Evolutionary conservation across 2,113 vertebrate genomes (phyloP).

Genomic region (Petromus typicus): DNA sequence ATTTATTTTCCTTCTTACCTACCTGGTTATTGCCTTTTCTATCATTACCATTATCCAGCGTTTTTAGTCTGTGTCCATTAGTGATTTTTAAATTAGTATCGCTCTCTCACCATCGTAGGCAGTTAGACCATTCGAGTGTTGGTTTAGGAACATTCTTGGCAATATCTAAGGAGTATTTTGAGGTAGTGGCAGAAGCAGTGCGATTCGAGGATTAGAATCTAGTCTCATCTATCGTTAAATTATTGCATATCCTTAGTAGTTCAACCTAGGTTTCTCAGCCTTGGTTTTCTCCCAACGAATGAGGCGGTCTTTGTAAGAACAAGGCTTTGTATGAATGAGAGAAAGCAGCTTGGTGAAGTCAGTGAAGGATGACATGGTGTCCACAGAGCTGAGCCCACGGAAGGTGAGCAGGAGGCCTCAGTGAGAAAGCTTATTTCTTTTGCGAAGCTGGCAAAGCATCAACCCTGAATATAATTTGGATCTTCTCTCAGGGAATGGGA

Average conservation of each 20-base stretch:
- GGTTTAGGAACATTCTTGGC: not conserved
- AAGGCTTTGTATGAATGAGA: not conserved
- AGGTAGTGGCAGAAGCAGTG: not conserved
- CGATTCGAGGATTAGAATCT: not conserved
- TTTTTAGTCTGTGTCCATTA: not conserved
- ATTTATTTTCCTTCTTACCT: not conserved
- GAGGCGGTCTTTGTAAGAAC: not conserved
- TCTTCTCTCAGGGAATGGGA: not conserved
- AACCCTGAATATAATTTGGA: not conserved
- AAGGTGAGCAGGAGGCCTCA: not conserved
- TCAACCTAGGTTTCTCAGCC: not conserved
- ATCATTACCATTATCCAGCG: not conserved
- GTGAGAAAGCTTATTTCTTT: not conserved
- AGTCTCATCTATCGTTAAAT: not conserved
- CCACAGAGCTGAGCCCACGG: not conserved
- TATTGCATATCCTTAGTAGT: not conserved
- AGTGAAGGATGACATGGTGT: not conserved
- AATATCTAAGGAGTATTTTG: not conserved
- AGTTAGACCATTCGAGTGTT: not conserved
- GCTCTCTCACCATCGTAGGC: not conserved
- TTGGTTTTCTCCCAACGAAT: conserved; percentile 1
- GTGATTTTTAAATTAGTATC: not conserved
- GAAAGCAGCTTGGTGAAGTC: not conserved
- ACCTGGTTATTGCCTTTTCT: not conserved
- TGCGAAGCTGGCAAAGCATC: not conserved